Evolutionary conservation across 1,140 invertebrate species (phyloP).

Genomic region (Wasmannia auropunctata): DNA sequence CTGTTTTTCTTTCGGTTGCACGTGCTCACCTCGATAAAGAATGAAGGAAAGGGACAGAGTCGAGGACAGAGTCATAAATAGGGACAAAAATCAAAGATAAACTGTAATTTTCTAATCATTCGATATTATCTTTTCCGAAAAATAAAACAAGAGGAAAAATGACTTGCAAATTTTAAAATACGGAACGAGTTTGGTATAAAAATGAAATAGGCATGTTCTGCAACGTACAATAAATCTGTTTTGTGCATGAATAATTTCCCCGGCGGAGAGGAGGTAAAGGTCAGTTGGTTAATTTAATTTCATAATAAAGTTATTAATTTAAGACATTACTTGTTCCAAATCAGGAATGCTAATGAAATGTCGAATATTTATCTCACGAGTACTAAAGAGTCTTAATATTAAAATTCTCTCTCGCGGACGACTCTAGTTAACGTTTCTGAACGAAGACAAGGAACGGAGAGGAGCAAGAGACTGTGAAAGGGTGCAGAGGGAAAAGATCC

Average conservation of each 20-base stretch:
- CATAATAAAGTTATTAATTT: neutral
- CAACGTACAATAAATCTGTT: neutral
- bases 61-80: neutral
- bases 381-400: neutral
- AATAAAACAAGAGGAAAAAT: neutral
- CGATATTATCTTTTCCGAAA: neutral
- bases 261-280: neutral
- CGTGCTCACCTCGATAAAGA: conserved; percentile 31
- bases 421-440: conserved; percentile 18
- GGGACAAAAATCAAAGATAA: neutral
- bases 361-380: neutral
- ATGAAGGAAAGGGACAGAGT: neutral
- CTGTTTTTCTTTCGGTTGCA: conserved; percentile 10
- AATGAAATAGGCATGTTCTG: neutral
- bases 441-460: conserved; percentile 33
- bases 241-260: neutral
- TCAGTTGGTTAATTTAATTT: conserved; percentile 7
- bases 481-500: neutral
- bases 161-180: neutral
- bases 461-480: neutral
- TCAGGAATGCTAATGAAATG: neutral
- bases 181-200: neutral
- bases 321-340: neutral
- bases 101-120: neutral
- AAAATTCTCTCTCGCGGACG: neutral